Base-by-base conservation (phyloP, 2,113 vertebrate genomes). In the Abramis brama region DNA sequence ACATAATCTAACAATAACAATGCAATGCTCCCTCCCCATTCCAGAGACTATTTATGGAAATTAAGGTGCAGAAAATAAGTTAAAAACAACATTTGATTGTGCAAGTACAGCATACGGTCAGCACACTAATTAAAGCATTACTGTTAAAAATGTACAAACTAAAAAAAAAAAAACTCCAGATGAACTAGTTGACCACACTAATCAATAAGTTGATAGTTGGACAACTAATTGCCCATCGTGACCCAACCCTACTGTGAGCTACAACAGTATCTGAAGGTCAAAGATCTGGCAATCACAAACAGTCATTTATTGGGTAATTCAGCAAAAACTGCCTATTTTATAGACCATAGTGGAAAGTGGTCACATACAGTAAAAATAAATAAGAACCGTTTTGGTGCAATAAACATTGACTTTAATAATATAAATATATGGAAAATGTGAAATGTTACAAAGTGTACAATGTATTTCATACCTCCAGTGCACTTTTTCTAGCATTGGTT, bases 401-500 rank as follows among this genome's bases (percentile, higher is more conserved):
- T 30, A 21, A 68, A 5, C 17, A 0, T 36, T 36, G 6, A 66
- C 13, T 33, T 30, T 2, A 70, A 21, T 21, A 70, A 9, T 21
- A 21, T 9, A 70, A 4, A 4, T 70, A 39, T n/a, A 43, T 0
- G 19, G 11, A 73, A 12, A 71, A 12, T 2, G 0, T 73, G 62
- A 23, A 15, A 36, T 68, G 4, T 13, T 59, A 19, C n/a, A 47
- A 50, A 64, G 47, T 70, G 17, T 70, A 55, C 5, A 36, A 33
- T 64, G 27, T 3, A 17, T 52, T 59, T 55, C 19, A 0, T 87
- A 99, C 98, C 97, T 99, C 97, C 39, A 99, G 88, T 0, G 98
- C 97, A 5, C 96, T 96, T 89, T 97, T 99, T 91, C 98, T 95
- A 82, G 99, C 97, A 0, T 93, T 97, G 55, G 90, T 95, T 89